Evolutionary conservation across 2,888 invertebrate species (phyloP).

Genomic region (Tribolium freemani): DNA sequence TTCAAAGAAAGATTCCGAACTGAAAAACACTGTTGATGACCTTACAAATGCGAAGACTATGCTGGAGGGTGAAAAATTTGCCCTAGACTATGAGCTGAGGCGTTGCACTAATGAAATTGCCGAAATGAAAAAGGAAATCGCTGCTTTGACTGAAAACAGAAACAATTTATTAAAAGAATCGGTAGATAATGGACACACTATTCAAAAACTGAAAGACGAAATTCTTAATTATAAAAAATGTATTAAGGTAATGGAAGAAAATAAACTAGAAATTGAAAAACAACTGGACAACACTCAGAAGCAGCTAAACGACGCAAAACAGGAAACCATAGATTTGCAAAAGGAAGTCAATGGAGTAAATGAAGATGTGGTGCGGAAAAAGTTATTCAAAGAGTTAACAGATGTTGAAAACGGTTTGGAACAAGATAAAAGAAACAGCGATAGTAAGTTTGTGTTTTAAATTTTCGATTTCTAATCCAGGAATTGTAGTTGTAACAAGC

Average conservation of each 20-base stretch:
- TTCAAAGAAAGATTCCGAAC: constrained; percentile 38
- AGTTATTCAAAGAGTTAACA: constrained; percentile 46
- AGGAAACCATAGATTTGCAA: constrained; percentile 40
- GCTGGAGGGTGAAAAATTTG: constrained; percentile 54
- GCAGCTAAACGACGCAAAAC: constrained; percentile 38
- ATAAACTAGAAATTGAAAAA: constrained; percentile 26
- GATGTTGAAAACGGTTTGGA: constrained; percentile 45
- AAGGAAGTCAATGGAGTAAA: constrained; percentile 42
- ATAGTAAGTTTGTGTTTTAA: constrained; percentile 5
- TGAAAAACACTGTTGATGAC: constrained; percentile 50
- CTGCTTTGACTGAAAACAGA: constrained; percentile 24
- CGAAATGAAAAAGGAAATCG: constrained; percentile 43
- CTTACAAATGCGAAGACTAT: constrained; percentile 51
- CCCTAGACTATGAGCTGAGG: constrained; percentile 49
- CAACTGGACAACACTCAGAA: constrained; percentile 33
- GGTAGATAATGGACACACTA: neutral
- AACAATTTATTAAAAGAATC: neutral
- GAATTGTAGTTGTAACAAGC: constrained; percentile 28
- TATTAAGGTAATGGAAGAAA: constrained; percentile 18
- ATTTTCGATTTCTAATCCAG: neutral
- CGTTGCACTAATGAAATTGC: constrained; percentile 43
- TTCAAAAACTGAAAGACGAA: constrained; percentile 29
- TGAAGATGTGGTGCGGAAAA: constrained; percentile 44
- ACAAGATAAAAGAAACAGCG: constrained; percentile 12
- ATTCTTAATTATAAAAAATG: constrained; percentile 30